These are phyloP conservation scores for Acromyrmex charruanus DNA, from an alignment of 1,140 invertebrate genomes.

Conservation along the genomic window DNA sequence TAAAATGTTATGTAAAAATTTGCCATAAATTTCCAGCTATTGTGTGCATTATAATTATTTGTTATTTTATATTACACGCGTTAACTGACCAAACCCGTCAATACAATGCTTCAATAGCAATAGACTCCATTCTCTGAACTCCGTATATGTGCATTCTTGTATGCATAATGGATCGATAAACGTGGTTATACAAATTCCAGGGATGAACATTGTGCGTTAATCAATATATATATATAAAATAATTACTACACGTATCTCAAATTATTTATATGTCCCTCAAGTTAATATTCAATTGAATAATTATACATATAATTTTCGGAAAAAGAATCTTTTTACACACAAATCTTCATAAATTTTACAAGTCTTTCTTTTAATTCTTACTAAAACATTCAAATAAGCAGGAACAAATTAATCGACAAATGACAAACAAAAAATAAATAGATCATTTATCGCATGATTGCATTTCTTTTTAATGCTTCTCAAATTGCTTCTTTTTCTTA, in stretches of 20 bases:
- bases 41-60: constrained; percentile 19
- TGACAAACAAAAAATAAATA: too few relatives aligned
- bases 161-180: constrained; percentile 7
- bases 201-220: background rate
- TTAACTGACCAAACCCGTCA: background rate
- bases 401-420: too few relatives aligned
- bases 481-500: background rate
- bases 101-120: constrained; percentile 20
- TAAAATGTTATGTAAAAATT: background rate
- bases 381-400: background rate
- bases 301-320: background rate
- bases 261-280: constrained; percentile 4
- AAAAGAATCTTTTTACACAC: background rate
- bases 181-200: constrained; percentile 25
- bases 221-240: constrained; percentile 4
- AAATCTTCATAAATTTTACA: background rate
- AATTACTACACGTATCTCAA: constrained; percentile 1
- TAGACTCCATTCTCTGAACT: constrained; percentile 27
- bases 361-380: background rate
- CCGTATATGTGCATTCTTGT: constrained; percentile 18
- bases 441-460: background rate
- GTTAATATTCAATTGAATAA: background rate
- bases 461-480: background rate
- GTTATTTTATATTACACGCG: background rate
- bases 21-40: background rate